phyloP scores from a whole-genome alignment of 2,888 invertebrate genomes.

The Sialis fuliginosa region DNA sequence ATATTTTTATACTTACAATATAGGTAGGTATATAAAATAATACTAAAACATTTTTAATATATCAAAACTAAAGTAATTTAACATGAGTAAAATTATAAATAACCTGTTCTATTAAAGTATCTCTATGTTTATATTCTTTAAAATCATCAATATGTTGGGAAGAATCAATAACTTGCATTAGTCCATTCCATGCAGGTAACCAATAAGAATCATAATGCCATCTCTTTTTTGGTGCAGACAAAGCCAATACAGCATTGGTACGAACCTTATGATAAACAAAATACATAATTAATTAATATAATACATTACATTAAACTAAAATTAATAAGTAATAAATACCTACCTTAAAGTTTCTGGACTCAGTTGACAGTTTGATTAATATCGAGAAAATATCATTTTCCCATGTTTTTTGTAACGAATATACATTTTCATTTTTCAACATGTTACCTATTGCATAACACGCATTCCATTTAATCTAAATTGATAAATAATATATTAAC shows the following conservation, averaged over 20 bases:
- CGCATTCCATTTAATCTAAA: constrained; percentile 69
- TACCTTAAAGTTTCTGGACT: constrained; percentile 25
- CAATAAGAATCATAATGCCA: constrained; percentile 44
- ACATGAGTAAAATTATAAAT: constrained; percentile 6
- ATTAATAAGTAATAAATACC: constrained; percentile 1
- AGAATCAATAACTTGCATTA: constrained; percentile 58
- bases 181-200: constrained; percentile 44
- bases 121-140: constrained; percentile 70
- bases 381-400: constrained; percentile 24
- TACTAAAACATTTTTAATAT: too few species aligned
- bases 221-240: constrained; percentile 43
- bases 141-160: constrained; percentile 64
- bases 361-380: constrained; percentile 18
- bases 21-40: constrained; percentile 7
- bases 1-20: constrained; percentile 5
- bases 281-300: constrained; percentile 36
- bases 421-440: constrained; percentile 42
- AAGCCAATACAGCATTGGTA: constrained; percentile 66
- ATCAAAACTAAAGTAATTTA: not conserved
- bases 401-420: constrained; percentile 24
- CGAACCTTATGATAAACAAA: constrained; percentile 80
- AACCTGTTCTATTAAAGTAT: constrained; percentile 71
- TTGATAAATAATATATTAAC: constrained; percentile 2
- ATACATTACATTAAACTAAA: not conserved
- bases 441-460: constrained; percentile 74